Conservation (phyloP, 1,140 invertebrate genomes). For the Drosophila pectinifera region DNA sequence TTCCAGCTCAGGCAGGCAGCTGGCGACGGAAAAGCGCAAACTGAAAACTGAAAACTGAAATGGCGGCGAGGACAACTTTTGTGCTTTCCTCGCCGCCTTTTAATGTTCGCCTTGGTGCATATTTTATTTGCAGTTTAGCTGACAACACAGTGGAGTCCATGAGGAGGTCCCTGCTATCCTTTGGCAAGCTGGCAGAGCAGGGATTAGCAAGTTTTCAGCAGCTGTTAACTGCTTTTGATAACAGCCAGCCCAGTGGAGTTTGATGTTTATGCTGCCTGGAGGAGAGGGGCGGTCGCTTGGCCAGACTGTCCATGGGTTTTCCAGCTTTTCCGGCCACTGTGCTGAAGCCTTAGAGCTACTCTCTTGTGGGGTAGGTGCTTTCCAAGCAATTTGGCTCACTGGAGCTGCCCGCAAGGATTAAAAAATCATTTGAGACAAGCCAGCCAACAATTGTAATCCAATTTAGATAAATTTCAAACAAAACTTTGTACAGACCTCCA, state of each 20-base stretch:
- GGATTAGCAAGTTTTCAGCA: constrained; percentile 44
- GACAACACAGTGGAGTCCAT: constrained; percentile 61
- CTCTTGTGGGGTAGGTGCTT: constrained; percentile 20
- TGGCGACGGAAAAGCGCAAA: constrained; percentile 34
- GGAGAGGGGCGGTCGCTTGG: background rate
- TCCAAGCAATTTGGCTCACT: constrained; percentile 38
- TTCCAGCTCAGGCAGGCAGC: constrained; percentile 40
- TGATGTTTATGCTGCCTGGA: constrained; percentile 15
- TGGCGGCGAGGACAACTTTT: constrained; percentile 58
- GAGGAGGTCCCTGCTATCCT: background rate
- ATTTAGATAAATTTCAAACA: constrained; percentile 1
- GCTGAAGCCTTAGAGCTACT: constrained; percentile 11
- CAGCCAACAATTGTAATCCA: constrained; percentile 9
- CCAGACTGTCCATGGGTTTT: background rate
- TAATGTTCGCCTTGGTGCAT: constrained; percentile 77
- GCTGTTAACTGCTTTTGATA: constrained; percentile 41
- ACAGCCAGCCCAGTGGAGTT: constrained; percentile 20
- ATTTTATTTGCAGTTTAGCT: constrained; percentile 81
- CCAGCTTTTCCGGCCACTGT: constrained; percentile 24
- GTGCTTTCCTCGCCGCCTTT: constrained; percentile 72
- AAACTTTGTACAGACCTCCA: constrained; percentile 1
- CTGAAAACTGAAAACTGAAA: constrained; percentile 26
- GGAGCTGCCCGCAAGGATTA: constrained; percentile 23
- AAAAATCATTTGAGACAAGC: constrained; percentile 27
- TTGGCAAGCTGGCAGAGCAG: constrained; percentile 11